Conservation (phyloP, 2,113 vertebrate species). For the Bettongia penicillata region DNA sequence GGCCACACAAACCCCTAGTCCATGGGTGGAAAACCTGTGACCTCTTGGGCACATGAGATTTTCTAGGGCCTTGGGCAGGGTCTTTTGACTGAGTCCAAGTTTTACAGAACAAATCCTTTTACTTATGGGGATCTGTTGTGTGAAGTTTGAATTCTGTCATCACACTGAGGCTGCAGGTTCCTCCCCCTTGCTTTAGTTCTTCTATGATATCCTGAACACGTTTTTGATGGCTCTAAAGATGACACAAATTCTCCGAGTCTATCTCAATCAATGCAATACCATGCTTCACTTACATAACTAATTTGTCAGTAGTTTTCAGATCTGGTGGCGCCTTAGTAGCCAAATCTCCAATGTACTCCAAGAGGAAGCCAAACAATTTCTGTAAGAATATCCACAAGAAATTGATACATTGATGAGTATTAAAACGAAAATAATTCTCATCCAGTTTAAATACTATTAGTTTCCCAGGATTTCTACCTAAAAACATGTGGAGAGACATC, state of each 20-base stretch:
- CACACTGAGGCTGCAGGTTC: too few relatives aligned
- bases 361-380: slow-evolving; percentile 93
- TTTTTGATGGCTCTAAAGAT: background rate
- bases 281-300: slow-evolving; percentile 89
- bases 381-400: slow-evolving; percentile 73
- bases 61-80: too few relatives aligned
- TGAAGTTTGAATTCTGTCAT: too few relatives aligned
- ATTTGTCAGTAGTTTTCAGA: slow-evolving; percentile 87
- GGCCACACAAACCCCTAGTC: background rate
- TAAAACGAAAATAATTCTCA: background rate
- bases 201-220: rapidly evolving
- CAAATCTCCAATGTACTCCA: slow-evolving; percentile 93
- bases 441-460: background rate
- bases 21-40: too few relatives aligned
- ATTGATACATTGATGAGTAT: background rate
- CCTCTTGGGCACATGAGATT: too few relatives aligned
- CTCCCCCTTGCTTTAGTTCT: background rate
- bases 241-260: background rate
- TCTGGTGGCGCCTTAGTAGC: slow-evolving; percentile 86
- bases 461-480: background rate
- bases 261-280: background rate
- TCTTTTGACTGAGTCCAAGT: too few relatives aligned
- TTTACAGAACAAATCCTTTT: too few relatives aligned
- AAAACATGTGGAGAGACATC: background rate
- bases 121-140: too few relatives aligned